A percentile compares a stretch with the other conserved stretches of the same genome.
phyloP scores from a whole-genome alignment of 2,113 vertebrate species.

The Myotis davidii region DNA sequence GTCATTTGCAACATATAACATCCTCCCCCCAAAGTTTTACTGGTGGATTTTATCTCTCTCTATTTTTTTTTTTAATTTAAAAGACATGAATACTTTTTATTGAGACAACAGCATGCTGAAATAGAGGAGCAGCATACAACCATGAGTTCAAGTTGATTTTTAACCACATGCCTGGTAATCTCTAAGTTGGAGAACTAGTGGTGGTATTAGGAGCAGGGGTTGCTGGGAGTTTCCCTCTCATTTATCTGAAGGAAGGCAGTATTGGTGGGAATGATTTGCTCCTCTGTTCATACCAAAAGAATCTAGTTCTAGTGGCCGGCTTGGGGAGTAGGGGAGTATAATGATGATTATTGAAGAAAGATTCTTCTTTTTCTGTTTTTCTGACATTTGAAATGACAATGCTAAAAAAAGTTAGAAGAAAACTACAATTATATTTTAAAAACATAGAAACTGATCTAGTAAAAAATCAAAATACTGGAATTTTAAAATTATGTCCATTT shows the following conservation, averaged over 20 bases:
- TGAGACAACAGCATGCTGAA: background rate
- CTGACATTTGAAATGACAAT: background rate
- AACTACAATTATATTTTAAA: background rate
- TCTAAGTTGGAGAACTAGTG: background rate
- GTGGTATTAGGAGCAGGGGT: background rate
- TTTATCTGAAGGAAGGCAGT: background rate
- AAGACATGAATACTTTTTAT: background rate
- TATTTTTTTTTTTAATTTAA: background rate
- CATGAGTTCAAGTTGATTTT: background rate
- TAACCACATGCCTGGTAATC: background rate
- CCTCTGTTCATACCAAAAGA: background rate
- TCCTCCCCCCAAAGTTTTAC: background rate
- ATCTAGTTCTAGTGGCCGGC: background rate
- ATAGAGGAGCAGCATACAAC: background rate
- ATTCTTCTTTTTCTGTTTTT: background rate
- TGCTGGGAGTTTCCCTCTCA: background rate
- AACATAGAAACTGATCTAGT: background rate
- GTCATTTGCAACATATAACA: background rate
- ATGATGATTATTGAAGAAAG: background rate
- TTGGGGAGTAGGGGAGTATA: background rate
- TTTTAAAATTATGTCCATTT: background rate
- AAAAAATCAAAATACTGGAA: slow-evolving; percentile 9
- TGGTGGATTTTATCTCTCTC: background rate
- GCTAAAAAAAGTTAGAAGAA: background rate
- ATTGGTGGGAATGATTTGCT: background rate